These are phyloP conservation scores for Cochlearius cochlearius DNA, from an alignment of 2,113 vertebrate species.

Conservation along the genomic window DNA sequence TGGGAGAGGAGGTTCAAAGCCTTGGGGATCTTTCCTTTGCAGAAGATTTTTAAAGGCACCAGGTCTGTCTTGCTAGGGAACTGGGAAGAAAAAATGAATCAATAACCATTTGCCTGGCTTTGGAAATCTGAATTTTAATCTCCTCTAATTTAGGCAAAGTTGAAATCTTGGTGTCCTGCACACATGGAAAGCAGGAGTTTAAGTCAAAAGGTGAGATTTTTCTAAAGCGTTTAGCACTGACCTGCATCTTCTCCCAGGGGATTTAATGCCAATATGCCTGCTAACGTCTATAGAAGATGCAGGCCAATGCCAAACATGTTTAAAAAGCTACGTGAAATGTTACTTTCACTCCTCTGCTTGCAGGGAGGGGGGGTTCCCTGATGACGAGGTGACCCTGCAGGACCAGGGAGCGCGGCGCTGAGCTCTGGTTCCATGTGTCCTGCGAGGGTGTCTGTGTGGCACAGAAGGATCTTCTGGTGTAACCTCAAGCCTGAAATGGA, in stretches of 20 bases:
- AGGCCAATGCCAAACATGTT: not conserved
- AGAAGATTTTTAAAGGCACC: not conserved
- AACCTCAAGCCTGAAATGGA: not conserved
- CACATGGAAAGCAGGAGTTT: not conserved
- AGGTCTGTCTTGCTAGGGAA: not conserved
- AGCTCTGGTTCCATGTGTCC: not conserved
- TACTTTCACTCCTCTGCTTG: not conserved
- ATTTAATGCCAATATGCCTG: not conserved
- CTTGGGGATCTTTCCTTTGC: not conserved
- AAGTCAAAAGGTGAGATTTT: not conserved
- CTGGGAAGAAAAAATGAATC: not conserved
- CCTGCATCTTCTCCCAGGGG: not conserved
- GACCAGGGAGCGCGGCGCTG: not conserved
- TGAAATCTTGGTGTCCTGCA: not conserved
- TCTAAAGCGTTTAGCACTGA: not conserved
- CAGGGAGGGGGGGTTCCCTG: not conserved
- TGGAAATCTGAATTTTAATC: not conserved
- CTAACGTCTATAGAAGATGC: not conserved
- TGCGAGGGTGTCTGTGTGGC: not conserved
- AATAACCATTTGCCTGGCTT: not conserved
- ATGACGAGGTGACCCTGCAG: not conserved
- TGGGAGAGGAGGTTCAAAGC: not conserved
- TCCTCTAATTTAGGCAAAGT: not conserved
- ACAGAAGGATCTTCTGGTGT: not conserved
- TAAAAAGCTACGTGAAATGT: not conserved